Conservation (phyloP, 2,113 vertebrate species). For the Lamprotornis superbus region DNA sequence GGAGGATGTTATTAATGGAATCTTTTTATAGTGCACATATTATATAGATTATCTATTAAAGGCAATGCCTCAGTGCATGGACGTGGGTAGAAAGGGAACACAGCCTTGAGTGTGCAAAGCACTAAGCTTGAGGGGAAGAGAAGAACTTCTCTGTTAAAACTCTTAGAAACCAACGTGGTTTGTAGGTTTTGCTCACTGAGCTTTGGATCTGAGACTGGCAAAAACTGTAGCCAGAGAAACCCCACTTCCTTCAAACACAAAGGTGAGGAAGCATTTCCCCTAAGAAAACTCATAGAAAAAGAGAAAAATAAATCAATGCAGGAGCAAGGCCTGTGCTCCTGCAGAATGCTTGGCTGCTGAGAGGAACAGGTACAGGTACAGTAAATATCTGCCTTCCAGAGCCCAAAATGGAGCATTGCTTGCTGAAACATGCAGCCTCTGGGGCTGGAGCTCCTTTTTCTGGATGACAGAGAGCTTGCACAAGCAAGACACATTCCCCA, state of each 20-base stretch:
- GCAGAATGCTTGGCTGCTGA: neutral
- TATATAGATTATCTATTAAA: neutral
- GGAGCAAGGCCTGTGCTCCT: neutral
- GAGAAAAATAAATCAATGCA: neutral
- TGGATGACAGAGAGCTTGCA: neutral
- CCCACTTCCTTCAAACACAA: neutral
- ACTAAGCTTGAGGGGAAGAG: neutral
- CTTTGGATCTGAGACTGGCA: neutral
- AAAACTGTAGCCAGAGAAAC: neutral
- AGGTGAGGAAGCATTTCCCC: neutral
- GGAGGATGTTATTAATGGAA: neutral
- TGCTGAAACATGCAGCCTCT: constrained; percentile 26
- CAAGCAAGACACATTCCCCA: neutral
- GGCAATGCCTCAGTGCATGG: neutral
- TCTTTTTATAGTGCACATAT: neutral
- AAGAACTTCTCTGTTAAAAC: neutral
- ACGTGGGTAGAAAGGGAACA: neutral
- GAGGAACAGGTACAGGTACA: neutral
- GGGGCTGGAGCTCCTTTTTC: neutral
- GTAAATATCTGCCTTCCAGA: neutral
- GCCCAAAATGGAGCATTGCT: neutral
- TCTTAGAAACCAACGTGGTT: neutral
- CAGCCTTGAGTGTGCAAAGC: neutral
- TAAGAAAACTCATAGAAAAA: neutral
- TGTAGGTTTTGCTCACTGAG: neutral